phyloP scores from a whole-genome alignment of 2,113 vertebrate genomes.

The Hippocampus comes region DNA sequence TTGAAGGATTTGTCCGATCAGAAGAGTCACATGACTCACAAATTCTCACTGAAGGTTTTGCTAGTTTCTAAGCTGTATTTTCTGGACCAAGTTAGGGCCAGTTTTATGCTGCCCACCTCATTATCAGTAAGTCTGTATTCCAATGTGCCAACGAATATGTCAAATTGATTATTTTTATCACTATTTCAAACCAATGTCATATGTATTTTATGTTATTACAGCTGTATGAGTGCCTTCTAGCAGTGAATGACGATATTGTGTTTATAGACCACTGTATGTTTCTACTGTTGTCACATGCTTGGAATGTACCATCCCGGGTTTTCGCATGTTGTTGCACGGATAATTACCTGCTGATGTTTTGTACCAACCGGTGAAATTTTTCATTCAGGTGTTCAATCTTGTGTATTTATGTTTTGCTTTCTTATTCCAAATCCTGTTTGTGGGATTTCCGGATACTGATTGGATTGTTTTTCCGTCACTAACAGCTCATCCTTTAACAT shows the following conservation, averaged over 20 bases:
- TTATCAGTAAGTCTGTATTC: slow-evolving; percentile 55
- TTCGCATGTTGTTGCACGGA: slow-evolving; percentile 18
- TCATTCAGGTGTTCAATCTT: slow-evolving; percentile 34
- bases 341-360: slow-evolving; percentile 29
- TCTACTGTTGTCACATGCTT: slow-evolving; percentile 23
- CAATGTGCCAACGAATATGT: slow-evolving; percentile 43
- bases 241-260: slow-evolving; percentile 36
- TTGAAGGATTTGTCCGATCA: slow-evolving; percentile 6
- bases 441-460: slow-evolving; percentile 31
- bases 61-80: slow-evolving; percentile 39
- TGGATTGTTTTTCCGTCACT: not conserved
- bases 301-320: not conserved
- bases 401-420: slow-evolving; percentile 37
- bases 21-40: not conserved
- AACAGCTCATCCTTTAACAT: slow-evolving; percentile 16
- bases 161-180: slow-evolving; percentile 17
- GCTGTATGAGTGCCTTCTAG: slow-evolving; percentile 67
- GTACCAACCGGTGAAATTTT: slow-evolving; percentile 23
- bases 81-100: slow-evolving; percentile 38
- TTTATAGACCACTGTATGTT: slow-evolving; percentile 13
- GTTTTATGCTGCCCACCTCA: slow-evolving; percentile 43
- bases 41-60: slow-evolving; percentile 4
- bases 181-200: slow-evolving; percentile 13
- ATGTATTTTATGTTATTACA: slow-evolving; percentile 19
- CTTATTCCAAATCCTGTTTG: slow-evolving; percentile 24